Base-by-base conservation (phyloP, 2,113 vertebrate species). In the Copsychus sechellarum region DNA sequence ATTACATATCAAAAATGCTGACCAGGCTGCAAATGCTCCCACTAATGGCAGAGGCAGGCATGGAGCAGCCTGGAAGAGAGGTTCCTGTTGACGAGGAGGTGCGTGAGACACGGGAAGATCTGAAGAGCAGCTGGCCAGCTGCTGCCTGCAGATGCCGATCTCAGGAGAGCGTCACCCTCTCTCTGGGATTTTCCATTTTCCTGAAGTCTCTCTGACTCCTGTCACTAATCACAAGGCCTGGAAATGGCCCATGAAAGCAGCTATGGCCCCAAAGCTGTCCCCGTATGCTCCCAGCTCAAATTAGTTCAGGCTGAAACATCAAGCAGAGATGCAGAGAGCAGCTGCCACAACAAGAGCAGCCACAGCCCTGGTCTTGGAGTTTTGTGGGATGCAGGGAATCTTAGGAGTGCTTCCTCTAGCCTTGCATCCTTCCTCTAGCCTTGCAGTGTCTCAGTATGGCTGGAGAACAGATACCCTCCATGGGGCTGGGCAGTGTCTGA, bases 241-340 rank as follows among this genome's bases (percentile, higher is more conserved):
- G 95, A 97, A 96, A 50, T 58, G 85, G 91, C 92, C 84, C 95
- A 96, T 73, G 48, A 88, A 96, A 92, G 60, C 79, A 88, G 76
- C 85, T 90, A 93, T 54, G 76, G 81, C 87, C 76, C 81, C 67
- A 70, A 77, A 94, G 74, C 34, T 94, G 95, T 96, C 95, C 93
- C 94, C 7, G 1, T 64, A 81, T 96, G 94, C 93, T 97, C 96
- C 94, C 96, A 45, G 85, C 47, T 90, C 72, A 94, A 95, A 96
- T 96, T 95, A 95, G 85, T 95, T 96, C 94, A 95, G 93, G 90
- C 93, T 94, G 93, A 90, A 90, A 93, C 84, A 94, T 87, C 78
- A 94, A 89, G 90, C 74, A 85, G 84, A 66, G 84, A 88, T 81
- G 60, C 74, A 93, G 40, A 74, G 58, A 96, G 82, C 71, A 90